Evolutionary conservation across 2,888 invertebrate genomes (phyloP).

Genomic region (Caenorhabditis panamensis): DNA sequence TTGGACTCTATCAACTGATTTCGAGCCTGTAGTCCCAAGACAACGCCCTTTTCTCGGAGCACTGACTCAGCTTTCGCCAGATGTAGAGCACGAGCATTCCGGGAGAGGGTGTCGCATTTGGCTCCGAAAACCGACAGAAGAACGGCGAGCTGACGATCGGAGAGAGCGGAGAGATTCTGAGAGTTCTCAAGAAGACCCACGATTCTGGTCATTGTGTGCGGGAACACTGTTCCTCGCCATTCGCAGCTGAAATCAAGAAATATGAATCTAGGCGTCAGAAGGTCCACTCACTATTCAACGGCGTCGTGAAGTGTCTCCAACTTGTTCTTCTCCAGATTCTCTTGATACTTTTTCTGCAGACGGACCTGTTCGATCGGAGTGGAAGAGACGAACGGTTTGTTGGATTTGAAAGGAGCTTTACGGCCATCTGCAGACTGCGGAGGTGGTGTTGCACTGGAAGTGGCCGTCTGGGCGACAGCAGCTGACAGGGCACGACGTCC

Average conservation of each 20-base stretch:
- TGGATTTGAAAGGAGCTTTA: not conserved
- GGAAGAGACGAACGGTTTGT: slow-evolving; percentile 6
- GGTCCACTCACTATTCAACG: slow-evolving; percentile 54
- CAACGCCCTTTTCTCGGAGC: slow-evolving; percentile 36
- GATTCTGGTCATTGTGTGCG: slow-evolving; percentile 44
- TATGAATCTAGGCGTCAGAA: not conserved
- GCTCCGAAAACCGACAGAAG: slow-evolving; percentile 49
- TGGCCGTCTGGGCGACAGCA: slow-evolving; percentile 33
- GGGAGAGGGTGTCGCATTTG: slow-evolving; percentile 58
- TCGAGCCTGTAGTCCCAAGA: slow-evolving; percentile 31
- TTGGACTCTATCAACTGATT: slow-evolving; percentile 57
- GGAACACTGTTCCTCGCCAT: slow-evolving; percentile 56
- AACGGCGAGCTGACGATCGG: slow-evolving; percentile 61
- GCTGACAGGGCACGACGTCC: slow-evolving; percentile 33
- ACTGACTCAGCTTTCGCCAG: slow-evolving; percentile 42
- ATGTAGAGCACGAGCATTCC: slow-evolving; percentile 28
- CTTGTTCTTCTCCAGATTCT: slow-evolving; percentile 41
- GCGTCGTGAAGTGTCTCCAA: slow-evolving; percentile 58
- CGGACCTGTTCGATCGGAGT: slow-evolving; percentile 50
- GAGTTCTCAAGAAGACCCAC: slow-evolving; percentile 36
- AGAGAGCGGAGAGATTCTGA: slow-evolving; percentile 26
- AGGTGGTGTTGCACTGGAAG: slow-evolving; percentile 10
- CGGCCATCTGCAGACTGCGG: slow-evolving; percentile 11
- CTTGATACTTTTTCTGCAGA: slow-evolving; percentile 57
- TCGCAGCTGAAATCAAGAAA: slow-evolving; percentile 61